Base-by-base conservation (phyloP, 2,797 vertebrate genomes). In the Siniperca obscura region DNA sequence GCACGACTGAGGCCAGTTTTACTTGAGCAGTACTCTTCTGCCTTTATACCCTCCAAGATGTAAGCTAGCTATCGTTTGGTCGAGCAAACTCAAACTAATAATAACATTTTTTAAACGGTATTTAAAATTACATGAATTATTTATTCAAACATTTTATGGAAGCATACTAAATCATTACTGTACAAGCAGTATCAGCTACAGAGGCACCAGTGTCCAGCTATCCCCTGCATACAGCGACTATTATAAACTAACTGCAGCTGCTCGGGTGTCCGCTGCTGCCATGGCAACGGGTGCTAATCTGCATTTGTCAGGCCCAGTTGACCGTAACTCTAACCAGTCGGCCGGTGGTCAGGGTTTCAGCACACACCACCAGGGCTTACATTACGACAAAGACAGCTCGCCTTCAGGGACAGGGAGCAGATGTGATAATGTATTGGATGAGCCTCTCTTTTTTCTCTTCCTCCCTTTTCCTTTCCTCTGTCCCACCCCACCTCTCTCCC, bases 251-350 rank as follows among this genome's bases (percentile, higher is more conserved):
- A 89, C 77, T 81, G 85, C 85, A 81, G 68, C 93, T 93, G 91
- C 93, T 95, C 94, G 88, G 91, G 90, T 96, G 92, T 95, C 93
- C 34, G 52, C 80, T 65, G 92, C 86, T 94, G 91, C 91, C 80
- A 88, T 93, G 92, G 86, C 85, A 93, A 92, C 93, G 78, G 86
- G 91, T 82, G 86, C 93, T 95, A 93, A 94, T 94, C 92, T 87
- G 84, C 90, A 87, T 82, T 82, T 86, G 93, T 89, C 89, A 91
- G 91, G 90, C 90, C 93, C 87, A 91, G 93, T 93, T 95, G 89
- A 89, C 61, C 74, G 95, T 94, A 96, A 96, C 93, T 83, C 88
- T 81, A 95, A 89, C 93, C 95, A 80, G 87, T 84, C 76, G 57
- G 84, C 80, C 40, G 69, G 86, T 85, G 94, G 87, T 90, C 94